Evolutionary conservation across 1,140 invertebrate species (phyloP), one percentile per base, ranked within the genome.

Genomic region (Drosophila chauvacae): DNA sequence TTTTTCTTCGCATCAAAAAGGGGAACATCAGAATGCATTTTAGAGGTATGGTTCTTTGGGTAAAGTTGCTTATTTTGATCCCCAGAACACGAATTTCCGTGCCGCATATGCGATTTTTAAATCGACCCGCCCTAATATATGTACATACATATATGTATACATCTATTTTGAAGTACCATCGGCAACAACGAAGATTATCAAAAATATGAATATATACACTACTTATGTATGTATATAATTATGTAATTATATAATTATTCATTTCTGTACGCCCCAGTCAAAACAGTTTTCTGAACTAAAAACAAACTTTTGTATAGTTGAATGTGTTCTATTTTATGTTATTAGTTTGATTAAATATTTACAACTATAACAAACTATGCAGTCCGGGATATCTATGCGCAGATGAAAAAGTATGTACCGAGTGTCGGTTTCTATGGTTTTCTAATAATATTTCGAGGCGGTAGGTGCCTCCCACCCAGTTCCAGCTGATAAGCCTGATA

Each of bases 361-460:
- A n/a, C 51, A 16, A 18, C n/a, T 30, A 33, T 4, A n/a, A 61
- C 7, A n/a, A 23, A 55, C 14, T 7, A 2, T 33, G 1, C 13
- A 16, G 13, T 55, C 35, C 4, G 14, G 37, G 16, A 26, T 42
- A 68, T 39, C 48, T 68, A 26, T 53, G 48, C 37, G 39, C 62
- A 68, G 66, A 70, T 70, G 39, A 56, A 70, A 51, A 55, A 18
- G 7, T 70, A 37, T 45, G 62, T 70, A 70, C 37, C 48, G 45
- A 23, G 18, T 45, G 62, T 47, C 64, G 51, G 66, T 70, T 68
- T 66, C 48, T 30, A 70, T 68, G 66, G 62, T 70, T 70, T 55
- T 42, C 39, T n/a, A 51, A 66, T 37, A 44, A 13, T 65, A 66
- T 45, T 68, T 53, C 30, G 18, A 37, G 51, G 33, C 20, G 33